These are phyloP conservation scores for Coelinius sp. DNA, from an alignment of 2,888 invertebrate species.

Conservation along the genomic window DNA sequence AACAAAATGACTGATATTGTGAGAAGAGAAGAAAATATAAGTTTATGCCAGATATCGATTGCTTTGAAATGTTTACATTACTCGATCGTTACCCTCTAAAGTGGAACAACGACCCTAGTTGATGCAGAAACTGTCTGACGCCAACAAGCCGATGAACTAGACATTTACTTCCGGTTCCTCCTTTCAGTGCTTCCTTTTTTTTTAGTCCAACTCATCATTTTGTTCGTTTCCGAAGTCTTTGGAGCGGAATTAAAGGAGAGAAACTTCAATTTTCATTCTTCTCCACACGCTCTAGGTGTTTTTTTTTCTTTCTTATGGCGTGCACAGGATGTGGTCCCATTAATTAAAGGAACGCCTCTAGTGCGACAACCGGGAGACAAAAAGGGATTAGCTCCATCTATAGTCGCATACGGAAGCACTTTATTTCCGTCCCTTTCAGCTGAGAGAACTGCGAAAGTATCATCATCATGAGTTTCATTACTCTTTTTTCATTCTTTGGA, in stretches of 20 bases:
- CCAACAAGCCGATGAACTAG: constrained; percentile 1
- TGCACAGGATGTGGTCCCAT: constrained; percentile 12
- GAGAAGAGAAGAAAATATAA: constrained; percentile 5
- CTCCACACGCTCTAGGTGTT: not conserved
- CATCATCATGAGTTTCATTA: not conserved
- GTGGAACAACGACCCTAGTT: constrained; percentile 63
- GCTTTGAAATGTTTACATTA: constrained; percentile 28
- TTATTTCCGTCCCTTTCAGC: constrained; percentile 6
- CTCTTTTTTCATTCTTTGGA: not conserved
- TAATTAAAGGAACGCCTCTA: constrained; percentile 29
- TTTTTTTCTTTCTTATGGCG: not conserved
- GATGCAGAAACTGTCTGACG: constrained; percentile 17
- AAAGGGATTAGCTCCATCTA: not conserved
- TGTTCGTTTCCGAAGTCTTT: not conserved
- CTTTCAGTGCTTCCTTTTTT: too few species aligned
- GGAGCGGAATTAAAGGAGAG: not conserved
- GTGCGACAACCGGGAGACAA: not conserved
- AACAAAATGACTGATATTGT: not conserved
- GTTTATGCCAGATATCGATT: constrained; percentile 28
- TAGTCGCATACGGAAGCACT: not conserved
- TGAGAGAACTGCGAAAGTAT: not conserved
- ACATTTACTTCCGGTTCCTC: constrained; percentile 18
- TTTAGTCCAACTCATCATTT: not conserved
- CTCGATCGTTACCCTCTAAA: constrained; percentile 49
- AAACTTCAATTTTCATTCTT: constrained; percentile 1